Evolutionary conservation across 2,888 invertebrate species (phyloP).

Genomic region (Chirona hameri): DNA sequence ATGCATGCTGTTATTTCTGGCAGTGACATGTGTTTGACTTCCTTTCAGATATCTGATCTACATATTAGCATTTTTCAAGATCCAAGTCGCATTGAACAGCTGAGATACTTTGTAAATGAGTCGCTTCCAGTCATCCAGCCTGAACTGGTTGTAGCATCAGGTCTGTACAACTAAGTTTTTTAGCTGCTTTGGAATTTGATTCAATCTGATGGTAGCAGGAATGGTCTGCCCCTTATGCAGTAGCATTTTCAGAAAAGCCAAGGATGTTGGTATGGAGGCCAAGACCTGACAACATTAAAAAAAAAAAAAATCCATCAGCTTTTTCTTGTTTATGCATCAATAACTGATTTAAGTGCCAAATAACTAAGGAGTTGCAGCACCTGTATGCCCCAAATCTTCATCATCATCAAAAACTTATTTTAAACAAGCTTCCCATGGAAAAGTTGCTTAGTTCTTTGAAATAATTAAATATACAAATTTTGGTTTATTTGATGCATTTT

Average conservation of each 20-base stretch:
- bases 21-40: no score
- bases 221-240: background rate
- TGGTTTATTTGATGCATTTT: no score
- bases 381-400: no score
- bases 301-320: background rate
- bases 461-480: no score
- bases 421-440: no score
- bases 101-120: slow-evolving; percentile 71
- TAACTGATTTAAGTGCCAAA: no score
- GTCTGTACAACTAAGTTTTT: slow-evolving; percentile 49
- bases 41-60: slow-evolving; percentile 76
- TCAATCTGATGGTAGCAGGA: background rate
- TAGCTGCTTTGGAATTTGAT: background rate
- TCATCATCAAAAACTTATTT: no score
- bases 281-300: background rate
- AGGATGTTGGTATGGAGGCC: background rate
- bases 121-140: slow-evolving; percentile 72
- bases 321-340: background rate
- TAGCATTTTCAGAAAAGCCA: background rate
- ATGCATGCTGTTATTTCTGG: no score
- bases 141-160: slow-evolving; percentile 72
- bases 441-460: no score
- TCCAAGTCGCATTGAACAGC: slow-evolving; percentile 65
- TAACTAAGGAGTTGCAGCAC: no score
- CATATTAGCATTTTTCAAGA: slow-evolving; percentile 83